Base-by-base conservation (phyloP, 2,797 vertebrate species). In the Mormyrops attenuatus region DNA sequence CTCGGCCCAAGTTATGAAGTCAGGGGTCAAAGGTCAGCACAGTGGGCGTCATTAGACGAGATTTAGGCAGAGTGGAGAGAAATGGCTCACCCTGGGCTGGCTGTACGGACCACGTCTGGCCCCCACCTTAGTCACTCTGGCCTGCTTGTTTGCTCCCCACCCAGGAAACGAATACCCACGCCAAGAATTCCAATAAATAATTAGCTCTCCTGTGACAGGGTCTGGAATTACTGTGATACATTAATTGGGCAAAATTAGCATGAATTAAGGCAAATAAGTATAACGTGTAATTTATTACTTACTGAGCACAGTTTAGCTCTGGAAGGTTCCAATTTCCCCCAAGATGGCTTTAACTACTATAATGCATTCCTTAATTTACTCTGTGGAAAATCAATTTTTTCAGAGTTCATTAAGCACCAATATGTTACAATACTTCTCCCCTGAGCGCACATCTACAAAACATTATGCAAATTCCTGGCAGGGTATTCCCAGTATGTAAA, bases 341-440 rank as follows among this genome's bases (percentile, higher is more conserved):
- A 97, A 99, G 98, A 99, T 99, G 98, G 97, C 98, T 98, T 99
- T 99, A 99, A 99, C 98, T 98, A 98, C 97, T 97, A 99, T 99
- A 99, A 99, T 99, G 98, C 97, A 99, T 99, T 99, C 98, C 98
- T 99, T 99, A 99, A 99, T 99, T 99, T 99, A 99, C 98, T 99
- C 97, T 97, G 98, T 98, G 98, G 97, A 98, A 99, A 99, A 99
- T 99, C 97, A 97, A 98, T 98, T 99, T 99, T 99, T 99, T 99
- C 98, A 99, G 98, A 99, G 97, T 99, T 99, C 98, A 99, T 99
- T 99, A 99, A 98, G 97, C 98, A 98, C 97, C 98, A 98, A 98
- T 99, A 99, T 98, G 98, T 99, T 99, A 98, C 97, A 98, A 97
- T 98, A 97, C 97, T 93, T 96, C 94, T 98, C 98, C 98, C 98